A percentile compares a stretch with the other conserved stretches of the same genome.
These are phyloP conservation scores for Glareola pratincola DNA, from an alignment of 2,113 vertebrate genomes.

Conservation along the genomic window DNA sequence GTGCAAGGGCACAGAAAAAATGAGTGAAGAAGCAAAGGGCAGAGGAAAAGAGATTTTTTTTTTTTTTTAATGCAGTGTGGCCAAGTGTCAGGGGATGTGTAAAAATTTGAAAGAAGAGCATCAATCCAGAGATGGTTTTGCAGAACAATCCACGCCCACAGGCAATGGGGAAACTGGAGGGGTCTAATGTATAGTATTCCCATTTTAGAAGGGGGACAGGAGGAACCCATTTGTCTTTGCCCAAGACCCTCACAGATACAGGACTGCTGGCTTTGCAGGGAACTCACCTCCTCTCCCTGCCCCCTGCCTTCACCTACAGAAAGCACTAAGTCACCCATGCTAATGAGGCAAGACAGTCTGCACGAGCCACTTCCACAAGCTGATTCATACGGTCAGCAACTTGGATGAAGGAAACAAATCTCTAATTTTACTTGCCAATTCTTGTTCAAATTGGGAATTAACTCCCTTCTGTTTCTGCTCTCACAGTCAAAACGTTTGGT, in stretches of 20 bases:
- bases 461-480: neutral
- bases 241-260: neutral
- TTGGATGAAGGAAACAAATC: slow-evolving; percentile 13
- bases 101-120: neutral
- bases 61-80: neutral
- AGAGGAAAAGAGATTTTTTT: neutral
- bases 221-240: neutral
- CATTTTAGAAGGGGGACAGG: neutral
- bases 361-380: neutral
- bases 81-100: neutral
- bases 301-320: neutral
- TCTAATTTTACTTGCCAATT: slow-evolving; percentile 26
- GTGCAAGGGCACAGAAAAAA: neutral
- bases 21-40: neutral
- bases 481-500: neutral
- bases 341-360: slow-evolving; percentile 2
- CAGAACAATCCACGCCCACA: neutral
- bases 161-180: neutral
- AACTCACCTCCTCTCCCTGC: neutral
- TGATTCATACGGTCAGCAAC: neutral
- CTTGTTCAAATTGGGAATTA: slow-evolving; percentile 40
- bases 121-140: neutral
- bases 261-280: neutral
- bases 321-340: neutral
- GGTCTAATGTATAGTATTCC: neutral